Conservation (phyloP, 2,888 invertebrate genomes). For the Athripsodes cinereus region DNA sequence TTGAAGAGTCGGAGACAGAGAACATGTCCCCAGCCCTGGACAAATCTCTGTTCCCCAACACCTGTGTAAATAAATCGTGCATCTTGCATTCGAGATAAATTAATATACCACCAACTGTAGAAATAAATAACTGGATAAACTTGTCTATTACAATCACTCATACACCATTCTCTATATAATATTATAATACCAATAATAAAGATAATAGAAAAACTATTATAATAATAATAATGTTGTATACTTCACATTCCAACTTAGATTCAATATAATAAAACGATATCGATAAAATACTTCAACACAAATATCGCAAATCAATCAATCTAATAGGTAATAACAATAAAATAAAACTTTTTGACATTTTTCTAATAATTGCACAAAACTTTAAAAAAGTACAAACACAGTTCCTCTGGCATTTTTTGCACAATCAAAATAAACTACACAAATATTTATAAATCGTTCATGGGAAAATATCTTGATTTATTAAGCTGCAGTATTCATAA, state of each 20-base stretch:
- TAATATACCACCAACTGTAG: background rate
- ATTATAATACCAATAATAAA: too few relatives aligned
- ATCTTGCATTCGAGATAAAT: constrained; percentile 46
- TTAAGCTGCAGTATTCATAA: background rate
- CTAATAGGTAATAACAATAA: background rate
- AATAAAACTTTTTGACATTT: background rate
- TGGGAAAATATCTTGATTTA: background rate
- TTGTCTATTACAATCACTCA: background rate
- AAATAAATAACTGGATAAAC: background rate
- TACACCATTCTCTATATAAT: too few relatives aligned
- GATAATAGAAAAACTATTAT: background rate
- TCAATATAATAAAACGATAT: too few relatives aligned
- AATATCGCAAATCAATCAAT: constrained; percentile 7
- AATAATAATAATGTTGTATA: background rate
- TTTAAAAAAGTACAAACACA: background rate
- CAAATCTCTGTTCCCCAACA: constrained; percentile 82
- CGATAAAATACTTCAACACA: too few relatives aligned
- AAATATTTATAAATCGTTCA: background rate
- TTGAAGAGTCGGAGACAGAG: constrained; percentile 77
- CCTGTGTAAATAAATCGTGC: constrained; percentile 89
- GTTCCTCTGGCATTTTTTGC: background rate
- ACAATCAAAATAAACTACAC: background rate
- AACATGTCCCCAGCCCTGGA: constrained; percentile 89
- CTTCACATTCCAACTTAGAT: background rate
- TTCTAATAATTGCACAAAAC: background rate